Evolutionary conservation across 2,888 invertebrate genomes (phyloP).

Genomic region (Drosophila diplacantha): DNA sequence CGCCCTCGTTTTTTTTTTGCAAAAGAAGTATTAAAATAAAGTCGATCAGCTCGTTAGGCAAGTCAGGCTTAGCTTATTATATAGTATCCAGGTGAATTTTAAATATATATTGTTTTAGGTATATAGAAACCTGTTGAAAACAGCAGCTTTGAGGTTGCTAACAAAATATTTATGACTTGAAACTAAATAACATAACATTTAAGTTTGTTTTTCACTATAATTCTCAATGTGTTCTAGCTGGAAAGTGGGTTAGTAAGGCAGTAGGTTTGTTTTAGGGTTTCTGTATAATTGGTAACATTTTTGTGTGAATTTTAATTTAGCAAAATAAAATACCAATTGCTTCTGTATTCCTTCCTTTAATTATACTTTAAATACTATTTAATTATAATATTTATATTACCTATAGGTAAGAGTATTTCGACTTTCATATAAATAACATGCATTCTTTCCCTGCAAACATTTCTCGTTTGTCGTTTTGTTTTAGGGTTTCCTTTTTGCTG

Average conservation of each 20-base stretch:
- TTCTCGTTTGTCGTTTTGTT: slow-evolving; percentile 19
- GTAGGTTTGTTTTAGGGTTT: neutral
- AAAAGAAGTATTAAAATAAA: slow-evolving; percentile 2
- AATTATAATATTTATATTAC: too few relatives aligned
- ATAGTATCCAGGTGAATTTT: neutral
- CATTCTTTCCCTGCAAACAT: neutral
- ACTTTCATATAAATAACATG: neutral
- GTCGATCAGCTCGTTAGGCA: neutral
- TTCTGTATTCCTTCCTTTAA: neutral
- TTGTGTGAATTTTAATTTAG: too few relatives aligned
- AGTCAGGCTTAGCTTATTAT: neutral
- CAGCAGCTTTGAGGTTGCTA: neutral
- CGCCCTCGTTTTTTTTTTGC: neutral
- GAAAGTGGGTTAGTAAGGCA: neutral
- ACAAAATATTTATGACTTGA: neutral
- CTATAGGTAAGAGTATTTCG: neutral
- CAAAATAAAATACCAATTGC: neutral
- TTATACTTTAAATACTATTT: neutral
- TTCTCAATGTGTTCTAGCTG: neutral
- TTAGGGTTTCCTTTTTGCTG: slow-evolving; percentile 44
- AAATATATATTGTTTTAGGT: too few relatives aligned
- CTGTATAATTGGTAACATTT: neutral
- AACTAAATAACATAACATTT: neutral
- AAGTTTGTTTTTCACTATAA: neutral
- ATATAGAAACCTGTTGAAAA: neutral